Evolutionary conservation across 2,888 invertebrate genomes (phyloP), one percentile per base, ranked within the genome.

Genomic region (Rhagonycha lutea): DNA sequence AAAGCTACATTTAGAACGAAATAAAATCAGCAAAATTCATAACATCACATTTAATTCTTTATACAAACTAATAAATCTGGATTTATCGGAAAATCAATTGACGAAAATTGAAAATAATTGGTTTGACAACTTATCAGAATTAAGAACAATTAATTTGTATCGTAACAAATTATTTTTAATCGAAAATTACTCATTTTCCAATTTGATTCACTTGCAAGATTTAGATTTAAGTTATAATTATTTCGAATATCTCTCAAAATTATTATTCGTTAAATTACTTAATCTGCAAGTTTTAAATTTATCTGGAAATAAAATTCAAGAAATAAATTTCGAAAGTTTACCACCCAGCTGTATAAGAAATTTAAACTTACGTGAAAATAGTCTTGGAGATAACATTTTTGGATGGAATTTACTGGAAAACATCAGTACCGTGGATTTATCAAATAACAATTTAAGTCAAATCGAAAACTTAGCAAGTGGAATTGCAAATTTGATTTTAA

Each of bases 281-380:
- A 23, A 9, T n/a, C 18, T 77, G 24, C 23, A 10, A 14, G 7
- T 7, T 68, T 62, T 77, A 23, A 74, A 77, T 68, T 4, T 77
- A 26, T 77, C 77, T 3, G n/a, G 23, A n/a, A 77, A 77, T 62
- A 12, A 68, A 4, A 14, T 32, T 47, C 47, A 47, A 63, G 14
- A 67, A n/a, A 61, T 73, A 23, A 18, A 68, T 8, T 68, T 76
- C 47, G 23, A 18, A 12, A 47, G n/a, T 47, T 18, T 76, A 8
- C 70, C 76, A 7, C 32, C 12, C n/a, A 4, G 26, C 9, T 10
- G 11, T 67, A 60, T 76, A 29, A 32, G 18, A 23, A 18, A 24
- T 26, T 62, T 76, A 9, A 73, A 76, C 12, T 32, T 73, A 9
- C 70, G 73, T 29, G 47, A 70, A 67, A 73, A 73, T n/a, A 14